Percentiles rank a stretch among this genome's conserved stretches.
Conservation (phyloP, 1,140 invertebrate genomes). For the Psix sp. region DNA sequence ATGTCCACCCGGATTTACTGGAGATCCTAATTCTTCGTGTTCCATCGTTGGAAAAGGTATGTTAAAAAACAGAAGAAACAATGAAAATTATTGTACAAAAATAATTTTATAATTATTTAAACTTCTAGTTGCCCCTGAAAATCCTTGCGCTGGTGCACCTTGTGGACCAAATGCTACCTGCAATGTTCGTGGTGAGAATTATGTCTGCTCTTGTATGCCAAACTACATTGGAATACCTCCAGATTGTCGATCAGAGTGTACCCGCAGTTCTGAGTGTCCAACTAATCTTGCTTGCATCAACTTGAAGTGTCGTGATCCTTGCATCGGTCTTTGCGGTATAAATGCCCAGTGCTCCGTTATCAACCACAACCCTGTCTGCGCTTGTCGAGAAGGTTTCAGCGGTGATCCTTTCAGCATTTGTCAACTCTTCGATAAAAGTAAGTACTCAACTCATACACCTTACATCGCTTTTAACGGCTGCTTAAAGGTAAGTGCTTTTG, state of each 20-base stretch:
- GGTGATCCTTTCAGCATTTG: slow-evolving; percentile 81
- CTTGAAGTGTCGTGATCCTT: slow-evolving; percentile 77
- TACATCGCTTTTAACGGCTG: slow-evolving; percentile 36
- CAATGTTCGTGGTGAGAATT: slow-evolving; percentile 75
- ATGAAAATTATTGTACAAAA: not conserved
- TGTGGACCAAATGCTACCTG: slow-evolving; percentile 81
- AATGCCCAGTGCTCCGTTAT: slow-evolving; percentile 77
- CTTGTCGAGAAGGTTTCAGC: slow-evolving; percentile 76
- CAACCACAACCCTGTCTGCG: slow-evolving; percentile 79
- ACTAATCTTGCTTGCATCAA: slow-evolving; percentile 77
- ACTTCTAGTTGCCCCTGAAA: slow-evolving; percentile 63
- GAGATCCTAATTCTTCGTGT: slow-evolving; percentile 86
- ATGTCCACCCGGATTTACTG: slow-evolving; percentile 84
- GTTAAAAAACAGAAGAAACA: not conserved
- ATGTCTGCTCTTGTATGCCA: slow-evolving; percentile 77
- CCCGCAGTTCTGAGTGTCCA: slow-evolving; percentile 79
- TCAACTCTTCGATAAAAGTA: slow-evolving; percentile 70
- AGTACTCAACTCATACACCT: slow-evolving; percentile 56
- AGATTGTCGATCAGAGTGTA: slow-evolving; percentile 79
- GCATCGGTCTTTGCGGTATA: slow-evolving; percentile 78
- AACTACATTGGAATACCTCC: slow-evolving; percentile 80
- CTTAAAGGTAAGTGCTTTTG: slow-evolving; percentile 67
- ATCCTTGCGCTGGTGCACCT: slow-evolving; percentile 81
- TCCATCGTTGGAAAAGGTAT: slow-evolving; percentile 63
- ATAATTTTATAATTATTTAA: not conserved